A percentile compares a stretch with the other conserved stretches of the same genome.
Conservation (phyloP, 2,797 vertebrate species). For the Poecilia wingei region DNA sequence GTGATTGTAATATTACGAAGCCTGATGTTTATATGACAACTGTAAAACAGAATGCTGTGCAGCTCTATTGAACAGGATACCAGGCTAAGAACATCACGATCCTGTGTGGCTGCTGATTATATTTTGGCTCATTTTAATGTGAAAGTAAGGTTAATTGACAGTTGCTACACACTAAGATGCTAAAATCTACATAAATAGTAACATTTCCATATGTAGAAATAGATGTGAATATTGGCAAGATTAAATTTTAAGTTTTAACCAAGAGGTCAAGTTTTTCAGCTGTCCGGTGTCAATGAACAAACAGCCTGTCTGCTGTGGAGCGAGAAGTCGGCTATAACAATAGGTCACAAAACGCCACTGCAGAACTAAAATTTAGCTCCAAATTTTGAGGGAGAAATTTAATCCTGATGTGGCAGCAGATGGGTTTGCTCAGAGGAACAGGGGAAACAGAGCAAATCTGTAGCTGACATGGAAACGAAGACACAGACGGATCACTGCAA, state of each 20-base stretch:
- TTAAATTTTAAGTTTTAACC: not conserved
- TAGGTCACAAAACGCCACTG: not conserved
- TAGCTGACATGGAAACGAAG: not conserved
- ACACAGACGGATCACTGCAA: not conserved
- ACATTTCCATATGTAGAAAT: not conserved
- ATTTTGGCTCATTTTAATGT: not conserved
- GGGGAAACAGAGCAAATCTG: not conserved
- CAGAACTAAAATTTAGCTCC: not conserved
- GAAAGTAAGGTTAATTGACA: not conserved
- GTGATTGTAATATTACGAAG: not conserved
- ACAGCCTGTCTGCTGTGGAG: not conserved
- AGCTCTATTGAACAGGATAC: not conserved
- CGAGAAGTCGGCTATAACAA: not conserved
- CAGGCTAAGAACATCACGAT: not conserved
- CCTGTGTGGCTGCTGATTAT: not conserved
- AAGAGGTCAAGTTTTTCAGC: not conserved
- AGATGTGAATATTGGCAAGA: not conserved
- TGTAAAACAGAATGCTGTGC: not conserved
- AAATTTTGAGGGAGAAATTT: not conserved
- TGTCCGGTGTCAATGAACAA: not conserved
- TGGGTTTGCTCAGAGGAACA: not conserved
- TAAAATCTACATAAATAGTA: not conserved
- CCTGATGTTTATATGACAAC: not conserved
- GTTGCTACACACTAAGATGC: not conserved
- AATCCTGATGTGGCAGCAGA: not conserved